Base-by-base conservation (phyloP, 2,888 invertebrate species). In the Chelonus formosanus region DNA sequence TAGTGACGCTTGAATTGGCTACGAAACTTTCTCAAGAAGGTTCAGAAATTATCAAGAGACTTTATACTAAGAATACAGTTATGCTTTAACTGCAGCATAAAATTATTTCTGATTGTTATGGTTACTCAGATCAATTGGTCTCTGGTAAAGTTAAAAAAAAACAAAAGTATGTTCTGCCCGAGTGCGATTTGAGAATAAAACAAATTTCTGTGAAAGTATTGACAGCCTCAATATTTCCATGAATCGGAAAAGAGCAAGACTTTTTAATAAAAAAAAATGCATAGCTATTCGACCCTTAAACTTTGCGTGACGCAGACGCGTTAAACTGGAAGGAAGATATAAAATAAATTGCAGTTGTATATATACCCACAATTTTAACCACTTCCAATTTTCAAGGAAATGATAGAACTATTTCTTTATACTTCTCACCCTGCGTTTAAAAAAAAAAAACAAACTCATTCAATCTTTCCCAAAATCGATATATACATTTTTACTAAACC, bases 301-400 rank as follows among this genome's bases (percentile, higher is more conserved):
- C 64, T 67, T 78, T 67, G 78, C 78, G 78, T 78, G 78, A 72
- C 73, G 71, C 69, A 63, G 57, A 59, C 70, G 70, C 76, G 76
- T 78, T 78, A 76, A 72, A 67, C 48, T 20, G 67, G 20, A 50
- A 40, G 52, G 48, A 68, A 73, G 72, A 75, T 71, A 73, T 73
- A 72, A 74, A 70, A 62, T 67, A 64, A 65, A 67, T 70, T 70
- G 68, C 68, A 69, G 10, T 34, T 55, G 56, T 67, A 62, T 48
- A 44, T 47, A 34, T n/a, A 56, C 20, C 20, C 20, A 65, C 64
- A 40, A 57, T 56, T 57, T 62, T 52, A 59, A 62, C 35, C 72
- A 74, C 76, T 67, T 69, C 67, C 62, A 70, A 70, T 56, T 56
- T 73, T 74, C 69, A 34, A 63, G 52, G 45, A 54, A 54, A 44